Conservation (phyloP, 2,797 vertebrate species). For the Chloroceryle amazona region DNA sequence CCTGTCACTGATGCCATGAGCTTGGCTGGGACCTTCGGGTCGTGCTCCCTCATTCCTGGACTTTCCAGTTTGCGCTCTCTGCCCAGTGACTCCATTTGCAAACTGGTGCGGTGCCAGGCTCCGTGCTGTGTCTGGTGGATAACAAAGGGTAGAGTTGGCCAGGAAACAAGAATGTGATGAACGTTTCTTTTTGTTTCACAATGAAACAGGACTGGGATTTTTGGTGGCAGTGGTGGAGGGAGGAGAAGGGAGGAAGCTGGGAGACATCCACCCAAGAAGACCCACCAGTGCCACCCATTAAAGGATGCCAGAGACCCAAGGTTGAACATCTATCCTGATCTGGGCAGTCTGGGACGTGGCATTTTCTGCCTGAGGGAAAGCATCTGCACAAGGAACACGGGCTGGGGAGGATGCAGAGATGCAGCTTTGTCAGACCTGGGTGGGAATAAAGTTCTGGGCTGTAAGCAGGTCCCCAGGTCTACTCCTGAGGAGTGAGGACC, state of each 20-base stretch:
- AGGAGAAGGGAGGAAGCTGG: neutral
- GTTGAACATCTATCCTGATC: neutral
- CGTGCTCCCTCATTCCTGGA: neutral
- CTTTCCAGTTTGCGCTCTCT: neutral
- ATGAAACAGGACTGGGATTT: neutral
- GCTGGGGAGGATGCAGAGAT: neutral
- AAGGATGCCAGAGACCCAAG: neutral
- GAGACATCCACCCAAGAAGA: neutral
- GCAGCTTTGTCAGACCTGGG: neutral
- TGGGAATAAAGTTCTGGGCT: neutral
- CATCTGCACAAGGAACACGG: neutral
- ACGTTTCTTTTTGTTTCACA: constrained; percentile 8
- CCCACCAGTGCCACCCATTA: neutral
- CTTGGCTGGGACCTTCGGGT: accelerated
- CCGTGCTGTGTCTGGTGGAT: neutral
- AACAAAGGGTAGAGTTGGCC: constrained; percentile 36
- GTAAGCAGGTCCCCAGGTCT: neutral
- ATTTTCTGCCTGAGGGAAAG: neutral
- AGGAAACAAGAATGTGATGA: constrained; percentile 5
- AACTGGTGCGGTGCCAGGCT: constrained; percentile 5
- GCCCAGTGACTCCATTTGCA: neutral
- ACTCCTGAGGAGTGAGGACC: neutral
- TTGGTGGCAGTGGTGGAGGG: neutral
- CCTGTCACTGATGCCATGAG: neutral
- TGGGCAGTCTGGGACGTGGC: neutral